Percentiles rank a stretch among this genome's conserved stretches.
phyloP scores from a whole-genome alignment of 1,140 invertebrate species.

The Drosophila pseudoananassae region DNA sequence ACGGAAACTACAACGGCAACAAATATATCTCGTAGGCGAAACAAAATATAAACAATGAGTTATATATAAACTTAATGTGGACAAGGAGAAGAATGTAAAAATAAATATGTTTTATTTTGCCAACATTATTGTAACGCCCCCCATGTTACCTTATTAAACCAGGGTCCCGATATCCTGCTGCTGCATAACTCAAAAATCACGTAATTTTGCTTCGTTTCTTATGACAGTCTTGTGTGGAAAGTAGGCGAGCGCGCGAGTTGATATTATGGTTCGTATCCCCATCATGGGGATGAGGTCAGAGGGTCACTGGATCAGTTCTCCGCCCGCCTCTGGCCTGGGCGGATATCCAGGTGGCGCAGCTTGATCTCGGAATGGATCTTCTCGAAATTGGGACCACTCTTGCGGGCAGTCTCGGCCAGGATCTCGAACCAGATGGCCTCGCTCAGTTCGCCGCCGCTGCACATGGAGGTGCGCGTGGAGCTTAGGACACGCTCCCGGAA shows the following conservation, averaged over 20 bases:
- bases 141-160: not conserved
- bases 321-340: constrained; percentile 34
- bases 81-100: not conserved
- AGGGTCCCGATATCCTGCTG: not conserved
- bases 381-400: constrained; percentile 49
- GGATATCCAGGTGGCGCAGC: constrained; percentile 51
- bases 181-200: not conserved
- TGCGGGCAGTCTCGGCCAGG: constrained; percentile 40
- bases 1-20: not conserved
- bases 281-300: not conserved
- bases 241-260: not conserved
- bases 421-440: constrained; percentile 64
- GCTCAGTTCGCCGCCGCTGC: constrained; percentile 50
- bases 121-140: not conserved
- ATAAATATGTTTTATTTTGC: constrained; percentile 35
- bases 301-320: constrained; percentile 32
- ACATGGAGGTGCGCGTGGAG: constrained; percentile 41
- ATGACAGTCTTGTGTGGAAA: constrained; percentile 2
- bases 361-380: constrained; percentile 61
- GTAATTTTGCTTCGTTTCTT: not conserved
- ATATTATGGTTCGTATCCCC: not conserved
- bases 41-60: constrained; percentile 11
- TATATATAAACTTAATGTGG: too few species aligned
- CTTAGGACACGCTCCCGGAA: constrained; percentile 60
- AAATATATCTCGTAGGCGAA: constrained; percentile 3